A percentile compares a stretch with the other conserved stretches of the same genome.
Conservation (phyloP, 2,797 vertebrate species). For the Cottoperca gobio region DNA sequence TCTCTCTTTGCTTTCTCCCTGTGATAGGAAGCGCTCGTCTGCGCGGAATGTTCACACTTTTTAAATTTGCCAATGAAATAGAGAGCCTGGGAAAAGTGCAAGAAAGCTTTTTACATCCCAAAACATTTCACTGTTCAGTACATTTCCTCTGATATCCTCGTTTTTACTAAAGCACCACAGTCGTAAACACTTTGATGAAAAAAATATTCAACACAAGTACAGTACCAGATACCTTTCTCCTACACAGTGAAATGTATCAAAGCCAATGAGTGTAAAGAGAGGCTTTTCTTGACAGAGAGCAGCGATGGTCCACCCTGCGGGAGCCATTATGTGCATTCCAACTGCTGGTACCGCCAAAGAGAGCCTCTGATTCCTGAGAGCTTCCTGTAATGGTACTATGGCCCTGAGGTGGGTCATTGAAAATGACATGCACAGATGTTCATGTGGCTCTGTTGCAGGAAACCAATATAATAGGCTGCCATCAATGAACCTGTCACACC, state of each 20-base stretch:
- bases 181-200: conserved; percentile 22
- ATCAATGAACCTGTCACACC: conserved; percentile 67
- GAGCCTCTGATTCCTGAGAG: conserved; percentile 34
- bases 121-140: conserved; percentile 18
- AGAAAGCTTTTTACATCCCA: conserved; percentile 13
- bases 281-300: conserved; percentile 23
- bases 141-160: conserved; percentile 8
- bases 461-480: conserved; percentile 68
- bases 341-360: conserved; percentile 23
- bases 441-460: conserved; percentile 59
- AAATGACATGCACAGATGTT: conserved; percentile 76
- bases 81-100: conserved; percentile 26
- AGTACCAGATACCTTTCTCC: conserved; percentile 16
- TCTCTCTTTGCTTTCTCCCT: conserved; percentile 8
- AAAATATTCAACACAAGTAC: conserved; percentile 1
- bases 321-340: conserved; percentile 30
- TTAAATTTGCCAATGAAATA: conserved; percentile 17
- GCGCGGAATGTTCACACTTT: conserved; percentile 24
- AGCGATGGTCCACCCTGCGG: conserved; percentile 17
- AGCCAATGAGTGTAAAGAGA: conserved; percentile 27
- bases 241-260: conserved; percentile 14
- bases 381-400: conserved; percentile 43
- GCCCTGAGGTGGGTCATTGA: conserved; percentile 66
- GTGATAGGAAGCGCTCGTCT: not conserved
- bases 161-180: conserved; percentile 15